Percentiles rank a stretch among this genome's conserved stretches.
Evolutionary conservation across 2,888 invertebrate genomes (phyloP).

Genomic region (Eretmocerus hayati): DNA sequence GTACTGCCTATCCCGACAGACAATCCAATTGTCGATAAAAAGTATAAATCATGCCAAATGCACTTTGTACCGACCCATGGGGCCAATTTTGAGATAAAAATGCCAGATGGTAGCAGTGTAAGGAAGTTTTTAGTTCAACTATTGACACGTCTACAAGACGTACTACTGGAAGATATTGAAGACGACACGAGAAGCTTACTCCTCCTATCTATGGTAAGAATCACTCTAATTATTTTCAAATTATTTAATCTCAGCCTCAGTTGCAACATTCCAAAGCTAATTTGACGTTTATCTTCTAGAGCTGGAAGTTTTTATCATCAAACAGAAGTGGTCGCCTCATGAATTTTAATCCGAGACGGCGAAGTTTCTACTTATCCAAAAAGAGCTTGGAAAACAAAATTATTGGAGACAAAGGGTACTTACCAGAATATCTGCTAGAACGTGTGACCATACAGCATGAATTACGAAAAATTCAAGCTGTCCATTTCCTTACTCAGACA

Average conservation of each 20-base stretch:
- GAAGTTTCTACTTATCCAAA: neutral
- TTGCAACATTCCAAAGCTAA: no score
- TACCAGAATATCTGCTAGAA: conserved; percentile 27
- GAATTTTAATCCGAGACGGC: no score
- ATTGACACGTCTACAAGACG: conserved; percentile 57
- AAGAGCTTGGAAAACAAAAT: conserved; percentile 52
- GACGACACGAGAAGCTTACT: conserved; percentile 75
- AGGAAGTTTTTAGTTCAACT: conserved; percentile 56
- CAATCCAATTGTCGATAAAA: conserved; percentile 31
- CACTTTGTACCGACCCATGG: conserved; percentile 35
- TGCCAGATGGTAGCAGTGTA: conserved; percentile 66
- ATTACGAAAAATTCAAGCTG: conserved; percentile 44
- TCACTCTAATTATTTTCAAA: conserved; percentile 23
- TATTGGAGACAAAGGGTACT: conserved; percentile 51
- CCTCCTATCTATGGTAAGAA: conserved; percentile 48
- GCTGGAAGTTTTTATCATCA: neutral
- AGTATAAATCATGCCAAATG: neutral
- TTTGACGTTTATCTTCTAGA: no score
- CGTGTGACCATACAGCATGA: conserved; percentile 34
- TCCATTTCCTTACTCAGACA: conserved; percentile 52
- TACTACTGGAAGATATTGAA: conserved; percentile 59
- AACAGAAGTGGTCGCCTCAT: neutral
- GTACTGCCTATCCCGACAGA: conserved; percentile 68
- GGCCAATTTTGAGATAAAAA: conserved; percentile 38
- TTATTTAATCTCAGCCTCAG: no score